phyloP scores from a whole-genome alignment of 1,140 invertebrate species.

The Lordiphosa collinella region DNA sequence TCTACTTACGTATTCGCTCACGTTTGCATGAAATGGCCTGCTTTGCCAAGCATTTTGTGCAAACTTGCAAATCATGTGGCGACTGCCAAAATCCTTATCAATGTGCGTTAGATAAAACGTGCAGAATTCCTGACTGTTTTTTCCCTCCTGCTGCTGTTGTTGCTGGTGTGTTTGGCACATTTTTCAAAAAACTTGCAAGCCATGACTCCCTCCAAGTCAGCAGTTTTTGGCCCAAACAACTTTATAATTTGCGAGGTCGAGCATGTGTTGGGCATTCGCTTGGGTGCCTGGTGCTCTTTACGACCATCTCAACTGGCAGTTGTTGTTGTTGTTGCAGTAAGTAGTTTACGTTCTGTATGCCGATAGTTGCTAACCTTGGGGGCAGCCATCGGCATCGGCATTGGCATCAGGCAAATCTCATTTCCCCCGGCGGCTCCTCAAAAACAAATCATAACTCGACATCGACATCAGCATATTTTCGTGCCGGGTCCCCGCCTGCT shows the following conservation, averaged over 20 bases:
- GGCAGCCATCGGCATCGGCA: constrained; percentile 18
- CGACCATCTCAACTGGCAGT: constrained; percentile 61
- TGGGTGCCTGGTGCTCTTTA: constrained; percentile 59
- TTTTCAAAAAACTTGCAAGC: constrained; percentile 62
- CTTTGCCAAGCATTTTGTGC: constrained; percentile 50
- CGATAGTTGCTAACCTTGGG: constrained; percentile 42
- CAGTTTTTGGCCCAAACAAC: constrained; percentile 68
- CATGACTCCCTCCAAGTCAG: constrained; percentile 32
- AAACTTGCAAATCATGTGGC: constrained; percentile 73
- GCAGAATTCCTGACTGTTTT: constrained; percentile 33
- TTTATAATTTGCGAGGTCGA: constrained; percentile 70
- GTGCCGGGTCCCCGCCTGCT: constrained; percentile 30
- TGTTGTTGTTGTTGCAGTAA: constrained; percentile 29
- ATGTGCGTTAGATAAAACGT: constrained; percentile 73
- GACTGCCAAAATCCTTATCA: constrained; percentile 74
- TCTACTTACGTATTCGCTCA: constrained; percentile 34
- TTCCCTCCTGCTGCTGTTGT: background rate
- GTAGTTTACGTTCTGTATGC: constrained; percentile 25
- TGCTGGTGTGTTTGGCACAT: constrained; percentile 32
- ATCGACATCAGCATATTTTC: constrained; percentile 74
- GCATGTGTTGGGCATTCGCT: constrained; percentile 42
- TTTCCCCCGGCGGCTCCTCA: constrained; percentile 43
- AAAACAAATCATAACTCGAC: constrained; percentile 76
- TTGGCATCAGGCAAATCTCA: constrained; percentile 42
- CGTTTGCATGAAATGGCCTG: constrained; percentile 58